Conservation (phyloP, 2,113 vertebrate genomes). For the Sarotherodon lohbergeri region DNA sequence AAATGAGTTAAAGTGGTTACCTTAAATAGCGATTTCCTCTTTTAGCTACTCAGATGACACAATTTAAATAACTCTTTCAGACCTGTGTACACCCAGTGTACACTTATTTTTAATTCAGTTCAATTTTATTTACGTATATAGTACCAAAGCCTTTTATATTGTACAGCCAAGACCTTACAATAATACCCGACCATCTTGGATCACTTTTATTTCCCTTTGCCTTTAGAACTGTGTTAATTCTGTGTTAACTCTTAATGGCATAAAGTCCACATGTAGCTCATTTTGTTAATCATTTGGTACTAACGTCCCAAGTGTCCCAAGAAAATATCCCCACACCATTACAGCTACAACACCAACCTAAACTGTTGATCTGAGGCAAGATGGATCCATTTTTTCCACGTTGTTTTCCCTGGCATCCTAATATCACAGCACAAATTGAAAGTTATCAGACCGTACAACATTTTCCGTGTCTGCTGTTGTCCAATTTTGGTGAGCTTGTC, state of each 20-base stretch:
- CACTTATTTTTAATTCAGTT: neutral
- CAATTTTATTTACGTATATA: neutral
- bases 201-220: neutral
- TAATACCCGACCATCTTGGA: rapidly evolving
- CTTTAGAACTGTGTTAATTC: neutral
- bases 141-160: neutral
- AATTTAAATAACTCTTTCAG: neutral
- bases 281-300: neutral
- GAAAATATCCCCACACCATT: neutral
- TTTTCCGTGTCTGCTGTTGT: neutral
- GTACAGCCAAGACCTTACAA: neutral
- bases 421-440: neutral
- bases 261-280: neutral
- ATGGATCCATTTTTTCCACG: neutral
- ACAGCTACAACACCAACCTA: neutral
- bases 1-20: neutral
- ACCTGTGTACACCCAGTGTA: neutral
- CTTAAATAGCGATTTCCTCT: neutral
- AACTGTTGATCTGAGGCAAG: neutral
- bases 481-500: neutral
- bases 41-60: neutral
- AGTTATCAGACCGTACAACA: neutral
- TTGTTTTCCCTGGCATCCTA: rapidly evolving
- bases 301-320: neutral
- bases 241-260: neutral